A percentile compares a stretch with the other conserved stretches of the same genome.
Evolutionary conservation across 2,888 invertebrate species (phyloP).

Genomic region (Chaitophorus viminalis): DNA sequence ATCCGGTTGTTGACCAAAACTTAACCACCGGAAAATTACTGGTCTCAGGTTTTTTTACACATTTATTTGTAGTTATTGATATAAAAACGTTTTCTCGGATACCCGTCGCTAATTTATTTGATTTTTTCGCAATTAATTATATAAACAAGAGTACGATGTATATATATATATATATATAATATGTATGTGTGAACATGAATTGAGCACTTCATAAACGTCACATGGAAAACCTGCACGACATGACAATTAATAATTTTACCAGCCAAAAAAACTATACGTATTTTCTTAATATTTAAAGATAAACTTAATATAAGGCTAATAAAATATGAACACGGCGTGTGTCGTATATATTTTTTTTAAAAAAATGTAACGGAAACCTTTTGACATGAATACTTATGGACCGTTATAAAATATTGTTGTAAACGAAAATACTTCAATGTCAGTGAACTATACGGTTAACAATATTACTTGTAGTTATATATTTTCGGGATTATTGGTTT

Average conservation of each 20-base stretch:
- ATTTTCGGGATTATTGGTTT: not conserved
- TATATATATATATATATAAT: not conserved
- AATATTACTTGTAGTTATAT: not conserved
- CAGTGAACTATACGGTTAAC: not conserved
- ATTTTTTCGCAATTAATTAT: not conserved
- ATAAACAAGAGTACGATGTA: not conserved
- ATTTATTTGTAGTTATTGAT: not conserved
- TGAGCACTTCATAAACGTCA: not conserved
- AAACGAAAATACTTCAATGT: not conserved
- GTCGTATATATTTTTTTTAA: not conserved
- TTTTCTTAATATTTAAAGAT: not conserved
- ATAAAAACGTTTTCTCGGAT: not conserved
- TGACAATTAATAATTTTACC: not conserved
- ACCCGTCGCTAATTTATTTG: constrained; percentile 4
- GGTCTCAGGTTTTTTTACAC: constrained; percentile 13
- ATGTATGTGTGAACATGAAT: too few relatives aligned
- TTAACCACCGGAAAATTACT: constrained; percentile 55
- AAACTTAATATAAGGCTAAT: not conserved
- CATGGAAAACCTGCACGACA: not conserved
- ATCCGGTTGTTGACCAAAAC: constrained; percentile 46
- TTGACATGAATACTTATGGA: constrained; percentile 13
- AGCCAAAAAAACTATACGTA: not conserved
- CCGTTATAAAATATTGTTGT: constrained; percentile 13
- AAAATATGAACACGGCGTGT: not conserved
- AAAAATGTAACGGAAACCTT: constrained; percentile 37